A percentile compares a stretch with the other conserved stretches of the same genome.
These are phyloP conservation scores for Rhynchopsitta pachyrhyncha DNA, from an alignment of 2,113 vertebrate genomes.

Conservation along the genomic window DNA sequence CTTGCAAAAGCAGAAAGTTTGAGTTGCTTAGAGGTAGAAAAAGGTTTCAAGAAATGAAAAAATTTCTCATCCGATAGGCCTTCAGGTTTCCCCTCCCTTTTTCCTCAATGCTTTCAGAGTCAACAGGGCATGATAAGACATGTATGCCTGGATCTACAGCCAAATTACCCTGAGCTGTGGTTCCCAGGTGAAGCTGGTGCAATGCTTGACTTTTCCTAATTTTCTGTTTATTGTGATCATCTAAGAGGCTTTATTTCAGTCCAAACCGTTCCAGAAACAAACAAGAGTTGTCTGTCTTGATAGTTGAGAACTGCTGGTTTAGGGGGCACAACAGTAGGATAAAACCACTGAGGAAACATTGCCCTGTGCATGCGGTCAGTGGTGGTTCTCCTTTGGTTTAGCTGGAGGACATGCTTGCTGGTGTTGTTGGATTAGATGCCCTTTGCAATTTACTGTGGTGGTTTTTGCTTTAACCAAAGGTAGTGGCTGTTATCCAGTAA, in stretches of 20 bases:
- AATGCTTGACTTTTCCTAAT: not conserved
- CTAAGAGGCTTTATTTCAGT: not conserved
- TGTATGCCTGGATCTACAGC: not conserved
- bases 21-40: not conserved
- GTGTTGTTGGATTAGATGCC: not conserved
- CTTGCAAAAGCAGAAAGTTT: not conserved
- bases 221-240: not conserved
- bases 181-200: not conserved
- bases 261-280: not conserved
- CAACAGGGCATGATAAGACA: slow-evolving; percentile 17
- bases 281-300: rapidly evolving
- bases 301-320: not conserved
- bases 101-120: not conserved
- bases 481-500: not conserved
- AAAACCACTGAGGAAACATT: not conserved
- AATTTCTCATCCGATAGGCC: not conserved
- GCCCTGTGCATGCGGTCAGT: not conserved
- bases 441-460: not conserved
- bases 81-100: not conserved
- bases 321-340: not conserved
- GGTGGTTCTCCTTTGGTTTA: not conserved
- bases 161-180: not conserved
- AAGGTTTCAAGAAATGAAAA: not conserved
- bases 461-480: not conserved
- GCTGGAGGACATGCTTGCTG: not conserved